Base-by-base conservation (phyloP, 2,797 vertebrate species). In the Nannoperca obscura region DNA sequence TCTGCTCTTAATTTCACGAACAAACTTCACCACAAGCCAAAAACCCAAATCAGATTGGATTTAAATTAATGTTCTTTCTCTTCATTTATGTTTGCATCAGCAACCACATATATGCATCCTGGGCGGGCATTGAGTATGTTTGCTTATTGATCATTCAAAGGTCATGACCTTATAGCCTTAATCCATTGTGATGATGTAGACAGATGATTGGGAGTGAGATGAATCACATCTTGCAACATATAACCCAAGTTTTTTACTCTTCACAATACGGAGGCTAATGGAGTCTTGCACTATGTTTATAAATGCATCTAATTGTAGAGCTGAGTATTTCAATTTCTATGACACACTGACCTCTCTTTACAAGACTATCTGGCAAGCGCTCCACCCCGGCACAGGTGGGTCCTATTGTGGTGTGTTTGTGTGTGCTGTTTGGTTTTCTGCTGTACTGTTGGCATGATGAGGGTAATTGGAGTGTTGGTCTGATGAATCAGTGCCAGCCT, bases 401-500 rank as follows among this genome's bases (percentile, higher is more conserved):
- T 88, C 66, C 82, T 74, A 86, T 92, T 91, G 88, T 88, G 53
- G 44, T 24, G 69, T 69, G 27, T 55, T 72, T 42, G 61, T 34
- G 70, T 32, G 70, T 34, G 70, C 73, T 82, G 89, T 88, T 90
- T 88, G 78, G 68, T 86, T 84, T 89, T 85, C 73, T 90, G 89
- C 84, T 83, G 77, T 89, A 85, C 78, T 93, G 87, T 94, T 95
- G 94, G 93, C 92, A 90, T 90, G 93, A 94, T 92, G 91, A 86
- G 86, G 86, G 96, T 96, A 96, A 96, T 93, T 91, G 91, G 94
- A 95, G 93, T 89, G 77, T 87, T 89, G 88, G 87, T 85, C 82
- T 90, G 88, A 93, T 94, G 94, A 95, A 96, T 95, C 95, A 95
- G 91, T 95, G 95, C 95, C 95, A 95, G 94, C 88, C 89, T 91